Conservation (phyloP, 1,140 invertebrate genomes). For the Drosophila dunni region DNA sequence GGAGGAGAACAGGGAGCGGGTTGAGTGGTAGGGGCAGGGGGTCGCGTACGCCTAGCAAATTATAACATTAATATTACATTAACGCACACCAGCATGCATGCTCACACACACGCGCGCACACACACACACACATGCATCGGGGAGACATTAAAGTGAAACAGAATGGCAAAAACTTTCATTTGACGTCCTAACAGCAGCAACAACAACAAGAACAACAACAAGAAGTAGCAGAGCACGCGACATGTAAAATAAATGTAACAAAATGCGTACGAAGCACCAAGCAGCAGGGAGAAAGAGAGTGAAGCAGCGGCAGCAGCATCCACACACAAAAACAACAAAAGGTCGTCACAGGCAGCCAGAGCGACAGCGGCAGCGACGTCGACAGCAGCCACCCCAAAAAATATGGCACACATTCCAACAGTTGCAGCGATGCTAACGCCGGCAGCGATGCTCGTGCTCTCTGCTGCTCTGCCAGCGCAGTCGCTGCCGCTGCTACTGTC, state of each 20-base stretch:
- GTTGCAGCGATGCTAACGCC: slow-evolving; percentile 63
- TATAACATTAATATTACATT: slow-evolving; percentile 83
- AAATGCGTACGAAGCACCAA: slow-evolving; percentile 54
- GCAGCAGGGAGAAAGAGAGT: slow-evolving; percentile 13
- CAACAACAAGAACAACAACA: slow-evolving; percentile 23
- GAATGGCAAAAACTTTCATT: slow-evolving; percentile 67
- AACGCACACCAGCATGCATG: slow-evolving; percentile 56
- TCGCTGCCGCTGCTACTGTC: slow-evolving; percentile 20
- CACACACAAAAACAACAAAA: slow-evolving; percentile 59
- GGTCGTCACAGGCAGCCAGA: slow-evolving; percentile 9
- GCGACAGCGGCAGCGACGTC: slow-evolving; percentile 10
- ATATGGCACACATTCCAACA: slow-evolving; percentile 81
- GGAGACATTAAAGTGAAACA: slow-evolving; percentile 73
- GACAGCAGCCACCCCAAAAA: slow-evolving; percentile 62
- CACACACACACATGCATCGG: slow-evolving; percentile 60
- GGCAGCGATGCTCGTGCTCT: slow-evolving; percentile 12
- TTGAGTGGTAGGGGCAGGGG: slow-evolving; percentile 20
- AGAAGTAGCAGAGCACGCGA: slow-evolving; percentile 40
- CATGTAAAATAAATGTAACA: slow-evolving; percentile 68
- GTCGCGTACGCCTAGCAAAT: slow-evolving; percentile 60
- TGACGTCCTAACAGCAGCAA: slow-evolving; percentile 52
- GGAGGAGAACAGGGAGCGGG: slow-evolving; percentile 28
- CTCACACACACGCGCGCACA: slow-evolving; percentile 31
- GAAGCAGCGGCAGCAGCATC: slow-evolving; percentile 17
- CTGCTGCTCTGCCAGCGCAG: slow-evolving; percentile 14